Evolutionary conservation across 2,888 invertebrate genomes (phyloP).

Genomic region (Drepanosiphum platanoidis): DNA sequence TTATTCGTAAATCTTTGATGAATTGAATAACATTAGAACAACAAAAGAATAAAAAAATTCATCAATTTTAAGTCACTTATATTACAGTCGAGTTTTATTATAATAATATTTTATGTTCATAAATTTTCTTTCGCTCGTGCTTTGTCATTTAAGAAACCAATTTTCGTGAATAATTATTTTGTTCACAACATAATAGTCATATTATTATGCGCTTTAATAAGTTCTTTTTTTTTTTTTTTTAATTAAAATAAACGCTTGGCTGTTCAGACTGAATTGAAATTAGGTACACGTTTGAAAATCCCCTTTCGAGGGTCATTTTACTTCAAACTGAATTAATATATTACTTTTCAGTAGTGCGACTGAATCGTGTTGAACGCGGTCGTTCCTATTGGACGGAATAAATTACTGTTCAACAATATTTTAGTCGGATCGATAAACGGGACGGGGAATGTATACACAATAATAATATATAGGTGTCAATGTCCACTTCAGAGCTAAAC

Average conservation of each 20-base stretch:
- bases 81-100: no score
- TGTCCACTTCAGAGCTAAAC: not conserved
- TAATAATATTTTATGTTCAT: no score
- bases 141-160: not conserved
- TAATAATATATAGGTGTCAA: not conserved
- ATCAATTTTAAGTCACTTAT: no score
- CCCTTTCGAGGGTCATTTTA: not conserved
- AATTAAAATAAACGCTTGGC: no score
- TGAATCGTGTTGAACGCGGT: not conserved
- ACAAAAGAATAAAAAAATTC: no score
- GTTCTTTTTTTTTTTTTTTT: not conserved
- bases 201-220: not conserved
- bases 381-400: not conserved
- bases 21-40: no score
- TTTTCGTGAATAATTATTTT: not conserved
- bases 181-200: no score
- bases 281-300: not conserved
- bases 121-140: no score
- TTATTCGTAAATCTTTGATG: no score
- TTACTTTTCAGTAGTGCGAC: not conserved
- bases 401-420: not conserved
- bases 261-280: not conserved
- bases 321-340: not conserved
- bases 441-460: not conserved
- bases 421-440: not conserved